Evolutionary conservation across 2,797 vertebrate genomes (phyloP), one percentile per base, ranked within the genome.

Genomic region (Fistularia commersonii): DNA sequence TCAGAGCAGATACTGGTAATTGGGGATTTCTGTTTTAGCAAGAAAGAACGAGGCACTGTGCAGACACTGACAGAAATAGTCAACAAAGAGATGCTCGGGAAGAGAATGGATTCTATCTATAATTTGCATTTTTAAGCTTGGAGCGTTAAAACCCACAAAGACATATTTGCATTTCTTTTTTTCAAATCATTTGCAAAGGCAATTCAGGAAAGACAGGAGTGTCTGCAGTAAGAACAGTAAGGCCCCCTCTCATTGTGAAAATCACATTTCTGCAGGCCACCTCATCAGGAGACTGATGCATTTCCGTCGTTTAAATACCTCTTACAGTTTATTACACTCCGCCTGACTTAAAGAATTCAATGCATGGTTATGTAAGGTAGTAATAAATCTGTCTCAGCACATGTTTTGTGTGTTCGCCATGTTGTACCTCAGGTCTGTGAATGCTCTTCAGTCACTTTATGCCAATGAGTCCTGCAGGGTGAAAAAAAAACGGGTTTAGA

Each of bases 41-140:
- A 11, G 23, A 9, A 23, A 23, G 23, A 14, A 55, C 34, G n/a
- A 60, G 35, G 36, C 13, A 31, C 8, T 35, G 57, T 1, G 31
- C 40, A 54, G 51, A 61, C 48, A 45, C 15, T 33, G 56, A 59
- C 49, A 48, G 43, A 45, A 60, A 50, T n/a, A 38, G 48, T 59
- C 57, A 60, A 72, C 54, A 79, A 61, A 74, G 51, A 53, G 57
- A 62, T 33, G 15, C 42, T 50, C 45, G 11, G 50, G 56, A 38
- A 54, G 32, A 77, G 54, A 76, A 72, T 66, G 48, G 69, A 71
- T 69, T 72, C 54, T 44, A 64, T 70, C 55, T 66, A 41, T 73
- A 44, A 81, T 82, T 86, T 86, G 69, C 77, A 82, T 84, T 71
- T 65, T 72, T 48, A 48, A 75, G 70, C 76, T 78, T 1, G 41